Base-by-base conservation (phyloP, 1,140 invertebrate genomes). In the Macrostomum lignano region DNA sequence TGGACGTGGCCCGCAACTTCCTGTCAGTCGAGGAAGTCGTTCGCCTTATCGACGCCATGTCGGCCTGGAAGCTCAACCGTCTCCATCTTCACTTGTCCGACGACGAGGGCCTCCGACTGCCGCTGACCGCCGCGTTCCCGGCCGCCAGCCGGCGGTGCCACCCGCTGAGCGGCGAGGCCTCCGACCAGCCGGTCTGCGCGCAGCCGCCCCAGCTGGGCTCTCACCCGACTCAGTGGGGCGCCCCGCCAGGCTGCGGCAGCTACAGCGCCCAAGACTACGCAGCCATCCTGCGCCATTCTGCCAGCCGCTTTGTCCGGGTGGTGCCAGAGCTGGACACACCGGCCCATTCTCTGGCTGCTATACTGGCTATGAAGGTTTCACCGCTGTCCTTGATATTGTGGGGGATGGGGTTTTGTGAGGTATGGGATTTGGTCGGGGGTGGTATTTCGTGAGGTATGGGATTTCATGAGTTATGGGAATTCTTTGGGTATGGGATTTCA, bases 231-330 rank as follows among this genome's bases (percentile, higher is more conserved):
- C 36, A 29, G 9, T n/a, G n/a, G n/a, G n/a, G n/a, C n/a, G 21
- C 28, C 7, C 36, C 33, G 6, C 39, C 39, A 3, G 48, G 47
- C 3, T 39, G 39, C 1, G 49, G 48, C 3, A 51, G 35, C 36
- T 54, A 48, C 41, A 46, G 41, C 1, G 36, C 39, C 3, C 33
- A 36, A 1, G 44, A 54, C 14, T 51, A 48, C 37, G 26, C 34
- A 29, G 46, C 51, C 7, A 46, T n/a, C n/a, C n/a, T n/a, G n/a
- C n/a, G n/a, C n/a, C n/a, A n/a, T n/a, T n/a, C n/a, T n/a, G n/a
- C n/a, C n/a, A n/a, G n/a, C n/a, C n/a, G n/a, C n/a, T n/a, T n/a
- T n/a, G n/a, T n/a, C n/a, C n/a, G n/a, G n/a, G n/a, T n/a, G n/a
- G n/a, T n/a, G n/a, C n/a, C n/a, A n/a, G n/a, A n/a, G n/a, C n/a